Base-by-base conservation (phyloP, 2,113 vertebrate genomes). In the Neotragus pygmaeus region DNA sequence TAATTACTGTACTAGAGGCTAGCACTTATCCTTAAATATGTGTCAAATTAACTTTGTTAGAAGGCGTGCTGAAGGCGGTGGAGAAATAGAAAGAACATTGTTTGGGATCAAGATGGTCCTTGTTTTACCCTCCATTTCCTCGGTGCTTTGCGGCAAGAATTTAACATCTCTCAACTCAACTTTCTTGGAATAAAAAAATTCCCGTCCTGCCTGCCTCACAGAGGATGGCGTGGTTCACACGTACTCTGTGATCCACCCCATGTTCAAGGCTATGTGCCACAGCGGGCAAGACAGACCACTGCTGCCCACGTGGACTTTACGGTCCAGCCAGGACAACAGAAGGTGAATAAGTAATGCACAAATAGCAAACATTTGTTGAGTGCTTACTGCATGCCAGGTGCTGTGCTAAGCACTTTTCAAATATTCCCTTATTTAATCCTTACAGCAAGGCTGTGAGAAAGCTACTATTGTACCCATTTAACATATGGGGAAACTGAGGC, bases 261-360 rank as follows among this genome's bases (percentile, higher is more conserved):
- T 0, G 27, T 85, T 33, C 28, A 49, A 28, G 66, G 30, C 53
- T 45, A 15, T 64, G 57, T 39, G 39, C 51, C 39, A 23, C 53
- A 21, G 86, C 2, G 1, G 45, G 30, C 33, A 5, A 57, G 81
- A 15, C 19, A n/a, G 78, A 27, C 36, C 0, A 0, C 7, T 7
- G 0, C 57, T 17, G 28, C 43, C 45, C 43, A 9, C 11, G 0
- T 0, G 2, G 60, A 30, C 78, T 4, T 60, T 25, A 15, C 2
- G 0, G 21, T 51, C 10, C 19, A 10, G 16, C 19, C 60, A 21
- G 64, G 58, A 30, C 16, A 3, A 27, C 39, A n/a, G 81, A 51
- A n/a, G 70, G 64, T 39, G 57, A 39, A 33, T 27, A 27, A n/a
- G 8, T 9, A 43, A 86, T 36, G 30, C 11, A 7, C 1, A n/a